Evolutionary conservation across 2,888 invertebrate genomes (phyloP).

Genomic region (Rotaria magnacalcarata): DNA sequence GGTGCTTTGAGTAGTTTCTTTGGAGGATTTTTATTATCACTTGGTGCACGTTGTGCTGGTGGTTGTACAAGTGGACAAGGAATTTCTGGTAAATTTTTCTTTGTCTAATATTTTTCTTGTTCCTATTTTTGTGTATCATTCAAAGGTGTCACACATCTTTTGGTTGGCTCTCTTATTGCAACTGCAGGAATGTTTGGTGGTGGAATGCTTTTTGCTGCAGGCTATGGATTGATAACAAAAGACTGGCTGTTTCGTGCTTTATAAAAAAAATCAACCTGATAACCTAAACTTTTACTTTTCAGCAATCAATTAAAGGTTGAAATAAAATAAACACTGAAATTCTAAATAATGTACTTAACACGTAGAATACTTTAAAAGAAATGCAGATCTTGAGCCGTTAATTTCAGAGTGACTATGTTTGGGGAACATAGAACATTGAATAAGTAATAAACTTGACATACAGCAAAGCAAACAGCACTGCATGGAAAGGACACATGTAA

Average conservation of each 20-base stretch:
- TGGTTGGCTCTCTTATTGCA: background rate
- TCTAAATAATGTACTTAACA: too few species aligned
- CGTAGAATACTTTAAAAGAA: too few species aligned
- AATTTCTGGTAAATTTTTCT: background rate
- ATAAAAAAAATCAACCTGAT: background rate
- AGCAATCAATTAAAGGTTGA: too few species aligned
- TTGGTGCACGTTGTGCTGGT: slow-evolving; percentile 47
- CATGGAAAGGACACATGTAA: too few species aligned
- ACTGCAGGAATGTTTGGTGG: slow-evolving; percentile 6
- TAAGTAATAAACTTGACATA: too few species aligned
- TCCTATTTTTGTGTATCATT: background rate
- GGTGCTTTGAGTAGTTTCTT: slow-evolving; percentile 40
- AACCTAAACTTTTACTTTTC: too few species aligned
- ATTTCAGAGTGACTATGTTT: too few species aligned
- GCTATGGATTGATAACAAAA: background rate
- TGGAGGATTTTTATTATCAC: slow-evolving; percentile 47
- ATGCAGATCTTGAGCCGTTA: too few species aligned
- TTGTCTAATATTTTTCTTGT: too few species aligned
- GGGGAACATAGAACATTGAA: too few species aligned
- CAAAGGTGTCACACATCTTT: slow-evolving; percentile 7
- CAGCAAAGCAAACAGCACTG: too few species aligned
- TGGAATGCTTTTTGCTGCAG: background rate
- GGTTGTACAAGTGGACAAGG: slow-evolving; percentile 48
- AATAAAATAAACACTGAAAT: too few species aligned
- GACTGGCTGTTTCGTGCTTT: background rate